These are phyloP conservation scores for Rhinoderma darwinii DNA, from an alignment of 2,113 vertebrate species.

Conservation along the genomic window DNA sequence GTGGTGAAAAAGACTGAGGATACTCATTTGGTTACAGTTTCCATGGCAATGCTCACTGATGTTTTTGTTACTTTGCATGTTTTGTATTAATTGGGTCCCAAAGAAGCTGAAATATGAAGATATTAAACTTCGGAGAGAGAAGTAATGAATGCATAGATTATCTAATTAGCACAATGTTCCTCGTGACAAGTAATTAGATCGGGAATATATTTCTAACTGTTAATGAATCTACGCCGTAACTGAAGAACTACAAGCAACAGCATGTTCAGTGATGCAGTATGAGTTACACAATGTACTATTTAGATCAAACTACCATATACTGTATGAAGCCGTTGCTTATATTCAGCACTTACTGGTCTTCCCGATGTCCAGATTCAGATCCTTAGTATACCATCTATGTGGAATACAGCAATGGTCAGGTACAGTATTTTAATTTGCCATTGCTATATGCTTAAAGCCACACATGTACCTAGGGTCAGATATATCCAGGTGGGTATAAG, in stretches of 20 bases:
- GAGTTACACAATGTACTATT: no score
- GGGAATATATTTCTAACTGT: neutral
- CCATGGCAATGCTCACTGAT: conserved; percentile 45
- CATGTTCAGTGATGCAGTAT: neutral
- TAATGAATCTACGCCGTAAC: neutral
- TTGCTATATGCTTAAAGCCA: no score
- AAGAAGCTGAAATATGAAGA: conserved; percentile 24
- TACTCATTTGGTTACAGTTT: conserved; percentile 51
- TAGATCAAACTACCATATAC: no score
- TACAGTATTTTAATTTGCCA: no score
- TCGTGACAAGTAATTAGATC: neutral
- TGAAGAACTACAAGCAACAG: neutral
- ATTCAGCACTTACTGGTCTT: no score
- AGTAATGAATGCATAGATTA: conserved; percentile 43
- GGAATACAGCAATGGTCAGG: no score
- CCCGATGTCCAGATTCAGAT: no score
- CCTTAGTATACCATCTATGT: no score
- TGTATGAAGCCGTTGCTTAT: no score
- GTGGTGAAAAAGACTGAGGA: neutral
- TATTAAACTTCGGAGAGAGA: conserved; percentile 6
- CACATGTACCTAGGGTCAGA: no score
- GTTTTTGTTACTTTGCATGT: conserved; percentile 35
- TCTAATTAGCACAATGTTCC: conserved; percentile 4
- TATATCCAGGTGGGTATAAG: no score
- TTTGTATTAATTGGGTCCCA: conserved; percentile 51